Evolutionary conservation across 2,888 invertebrate species (phyloP).

Genomic region (Ferdinandea cuprea): DNA sequence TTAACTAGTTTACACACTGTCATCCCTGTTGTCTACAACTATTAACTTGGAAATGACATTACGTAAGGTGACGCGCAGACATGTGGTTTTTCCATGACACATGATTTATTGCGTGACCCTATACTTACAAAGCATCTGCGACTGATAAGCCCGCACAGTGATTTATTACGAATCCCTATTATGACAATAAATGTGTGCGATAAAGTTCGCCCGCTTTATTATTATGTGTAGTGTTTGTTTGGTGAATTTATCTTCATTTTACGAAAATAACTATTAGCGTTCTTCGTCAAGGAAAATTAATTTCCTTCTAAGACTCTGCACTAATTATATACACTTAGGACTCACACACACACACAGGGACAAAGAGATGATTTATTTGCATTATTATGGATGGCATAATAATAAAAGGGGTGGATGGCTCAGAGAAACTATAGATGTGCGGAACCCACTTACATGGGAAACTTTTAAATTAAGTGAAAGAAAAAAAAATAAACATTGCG

Average conservation of each 20-base stretch:
- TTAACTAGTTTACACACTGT: conserved; percentile 61
- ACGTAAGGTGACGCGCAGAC: conserved; percentile 1
- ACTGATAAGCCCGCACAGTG: conserved; percentile 10
- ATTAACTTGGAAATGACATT: conserved; percentile 20
- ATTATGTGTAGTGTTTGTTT: not conserved
- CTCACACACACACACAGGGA: not conserved
- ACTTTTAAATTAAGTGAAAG: not conserved
- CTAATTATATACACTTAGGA: not conserved
- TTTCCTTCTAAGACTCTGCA: not conserved
- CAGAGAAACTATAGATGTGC: too few species aligned
- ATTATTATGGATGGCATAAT: not conserved
- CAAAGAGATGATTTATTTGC: not conserved
- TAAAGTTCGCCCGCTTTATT: conserved; percentile 1
- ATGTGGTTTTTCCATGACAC: conserved; percentile 28
- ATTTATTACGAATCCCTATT: conserved; percentile 5
- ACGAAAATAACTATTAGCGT: conserved; percentile 1
- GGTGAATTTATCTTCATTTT: not conserved
- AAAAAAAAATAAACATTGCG: too few species aligned
- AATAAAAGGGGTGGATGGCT: not conserved
- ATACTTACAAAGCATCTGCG: conserved; percentile 8
- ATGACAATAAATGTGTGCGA: not conserved
- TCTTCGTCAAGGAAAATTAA: conserved; percentile 1
- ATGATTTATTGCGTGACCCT: conserved; percentile 34
- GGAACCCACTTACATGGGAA: not conserved
- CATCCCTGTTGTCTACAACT: conserved; percentile 31